phyloP scores from a whole-genome alignment of 2,888 invertebrate genomes.

The Drosophila merina region DNA sequence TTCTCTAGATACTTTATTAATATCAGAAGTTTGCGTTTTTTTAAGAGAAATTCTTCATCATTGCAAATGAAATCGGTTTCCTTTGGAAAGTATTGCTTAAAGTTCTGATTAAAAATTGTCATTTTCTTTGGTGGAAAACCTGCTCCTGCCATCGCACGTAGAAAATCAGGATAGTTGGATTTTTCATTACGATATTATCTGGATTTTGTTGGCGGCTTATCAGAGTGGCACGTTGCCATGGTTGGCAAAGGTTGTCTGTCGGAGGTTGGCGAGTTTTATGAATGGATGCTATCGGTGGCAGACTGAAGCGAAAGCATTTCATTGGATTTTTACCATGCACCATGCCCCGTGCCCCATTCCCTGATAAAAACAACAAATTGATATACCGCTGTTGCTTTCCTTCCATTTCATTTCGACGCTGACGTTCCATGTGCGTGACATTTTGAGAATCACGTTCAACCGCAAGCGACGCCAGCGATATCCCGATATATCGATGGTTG shows the following conservation, averaged over 20 bases:
- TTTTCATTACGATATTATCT: conserved; percentile 24
- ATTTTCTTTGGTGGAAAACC: background rate
- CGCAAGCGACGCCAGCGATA: conserved; percentile 56
- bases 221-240: conserved; percentile 31
- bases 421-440: conserved; percentile 72
- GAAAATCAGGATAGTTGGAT: conserved; percentile 15
- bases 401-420: conserved; percentile 17
- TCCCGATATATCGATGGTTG: conserved; percentile 54
- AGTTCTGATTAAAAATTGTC: background rate
- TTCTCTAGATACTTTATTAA: no score
- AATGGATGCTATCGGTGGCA: conserved; percentile 63
- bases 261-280: conserved; percentile 50
- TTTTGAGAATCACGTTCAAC: conserved; percentile 80
- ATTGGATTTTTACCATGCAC: conserved; percentile 27
- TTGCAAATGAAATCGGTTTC: no score
- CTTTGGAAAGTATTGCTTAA: background rate
- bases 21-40: no score
- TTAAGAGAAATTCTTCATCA: no score
- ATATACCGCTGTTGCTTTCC: conserved; percentile 35
- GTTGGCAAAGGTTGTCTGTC: conserved; percentile 23
- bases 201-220: conserved; percentile 23
- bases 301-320: conserved; percentile 45
- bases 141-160: conserved; percentile 24
- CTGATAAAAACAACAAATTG: conserved; percentile 19
- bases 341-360: no score